A percentile compares a stretch with the other conserved stretches of the same genome.
Evolutionary conservation across 35 echinoderm and acorn worm genomes (phyloP).

Genomic region (Apostichopus californicus): DNA sequence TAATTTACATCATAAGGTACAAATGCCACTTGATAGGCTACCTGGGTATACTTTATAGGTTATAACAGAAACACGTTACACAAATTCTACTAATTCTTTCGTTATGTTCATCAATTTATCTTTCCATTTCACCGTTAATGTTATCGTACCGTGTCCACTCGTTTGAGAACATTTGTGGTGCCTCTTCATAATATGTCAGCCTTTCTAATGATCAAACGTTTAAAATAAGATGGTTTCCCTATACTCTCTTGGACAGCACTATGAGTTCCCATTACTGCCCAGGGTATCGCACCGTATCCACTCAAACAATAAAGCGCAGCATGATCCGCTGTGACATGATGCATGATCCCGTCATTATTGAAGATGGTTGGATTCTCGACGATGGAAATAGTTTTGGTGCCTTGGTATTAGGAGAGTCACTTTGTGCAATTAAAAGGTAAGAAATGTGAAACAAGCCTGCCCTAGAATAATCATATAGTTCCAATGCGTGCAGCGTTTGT

Average conservation of each 20-base stretch:
- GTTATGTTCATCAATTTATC: no score
- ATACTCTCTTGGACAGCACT: background rate
- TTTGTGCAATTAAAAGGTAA: slow-evolving; percentile 50
- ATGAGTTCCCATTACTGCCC: slow-evolving; percentile 15
- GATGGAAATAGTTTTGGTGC: background rate
- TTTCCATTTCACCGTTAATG: background rate
- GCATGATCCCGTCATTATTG: slow-evolving; percentile 34
- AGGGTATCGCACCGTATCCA: background rate
- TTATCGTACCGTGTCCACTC: background rate
- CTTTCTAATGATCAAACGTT: background rate
- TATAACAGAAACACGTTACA: no score
- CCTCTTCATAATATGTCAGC: background rate
- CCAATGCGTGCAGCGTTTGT: background rate
- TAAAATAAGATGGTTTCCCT: background rate
- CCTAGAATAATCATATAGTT: background rate
- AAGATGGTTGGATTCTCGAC: slow-evolving; percentile 60
- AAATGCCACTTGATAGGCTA: no score
- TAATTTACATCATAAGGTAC: no score
- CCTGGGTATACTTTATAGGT: no score
- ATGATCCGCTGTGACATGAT: slow-evolving; percentile 54
- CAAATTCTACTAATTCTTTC: no score
- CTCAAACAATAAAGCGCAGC: slow-evolving; percentile 36
- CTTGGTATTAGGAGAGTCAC: slow-evolving; percentile 2
- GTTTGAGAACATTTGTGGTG: background rate
- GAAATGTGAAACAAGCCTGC: background rate